Evolutionary conservation across 1,140 invertebrate species (phyloP).

Genomic region (Drusus annulatus): DNA sequence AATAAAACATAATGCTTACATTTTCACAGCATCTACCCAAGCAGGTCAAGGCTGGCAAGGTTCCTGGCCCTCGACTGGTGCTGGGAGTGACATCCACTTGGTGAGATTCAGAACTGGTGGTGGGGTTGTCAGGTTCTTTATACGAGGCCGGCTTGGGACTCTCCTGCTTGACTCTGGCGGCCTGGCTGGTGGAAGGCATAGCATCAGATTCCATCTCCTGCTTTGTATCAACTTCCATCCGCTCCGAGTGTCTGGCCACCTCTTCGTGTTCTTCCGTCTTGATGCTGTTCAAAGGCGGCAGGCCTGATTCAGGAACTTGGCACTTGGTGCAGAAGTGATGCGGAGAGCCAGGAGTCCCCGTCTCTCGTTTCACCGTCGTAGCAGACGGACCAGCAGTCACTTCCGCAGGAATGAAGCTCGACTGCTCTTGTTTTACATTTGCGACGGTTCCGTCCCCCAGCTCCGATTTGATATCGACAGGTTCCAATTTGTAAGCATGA

Average conservation of each 20-base stretch:
- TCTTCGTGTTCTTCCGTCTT: constrained; percentile 27
- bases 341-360: background rate
- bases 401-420: background rate
- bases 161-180: constrained; percentile 42
- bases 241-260: background rate
- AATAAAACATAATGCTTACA: constrained; percentile 17
- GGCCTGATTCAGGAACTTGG: background rate
- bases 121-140: constrained; percentile 16
- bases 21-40: constrained; percentile 43
- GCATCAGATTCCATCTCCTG: constrained; percentile 35
- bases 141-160: constrained; percentile 16
- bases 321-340: constrained; percentile 20
- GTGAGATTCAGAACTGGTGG: background rate
- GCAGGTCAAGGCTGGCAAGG: constrained; percentile 13
- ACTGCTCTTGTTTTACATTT: background rate
- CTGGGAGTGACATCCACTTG: constrained; percentile 34
- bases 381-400: background rate
- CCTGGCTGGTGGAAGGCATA: constrained; percentile 1
- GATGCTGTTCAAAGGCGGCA: constrained; percentile 8
- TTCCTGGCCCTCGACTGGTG: constrained; percentile 30
- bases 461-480: background rate
- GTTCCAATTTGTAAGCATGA: constrained; percentile 11
- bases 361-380: constrained; percentile 21
- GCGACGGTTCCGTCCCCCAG: background rate
- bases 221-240: constrained; percentile 53